Evolutionary conservation across 2,797 vertebrate species (phyloP).

Genomic region (Alauda arvensis): DNA sequence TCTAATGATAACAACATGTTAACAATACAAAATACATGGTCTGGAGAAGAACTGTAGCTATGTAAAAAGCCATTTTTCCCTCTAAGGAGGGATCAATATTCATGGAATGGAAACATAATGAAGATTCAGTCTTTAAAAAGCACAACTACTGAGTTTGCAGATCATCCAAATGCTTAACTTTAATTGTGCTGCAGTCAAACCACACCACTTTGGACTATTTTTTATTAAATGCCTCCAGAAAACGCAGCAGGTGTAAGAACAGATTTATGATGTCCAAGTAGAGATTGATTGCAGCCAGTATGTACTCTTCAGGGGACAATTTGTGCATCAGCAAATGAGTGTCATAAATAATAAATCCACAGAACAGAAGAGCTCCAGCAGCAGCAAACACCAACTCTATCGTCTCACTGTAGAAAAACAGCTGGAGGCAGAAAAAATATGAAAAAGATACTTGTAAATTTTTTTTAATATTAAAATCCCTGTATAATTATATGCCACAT

Average conservation of each 20-base stretch:
- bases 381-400: conserved; percentile 81
- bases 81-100: conserved; percentile 10
- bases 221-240: conserved; percentile 89
- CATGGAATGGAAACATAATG: conserved; percentile 9
- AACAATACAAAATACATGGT: background rate
- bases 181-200: background rate
- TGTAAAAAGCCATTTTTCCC: background rate
- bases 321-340: conserved; percentile 90
- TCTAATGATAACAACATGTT: background rate
- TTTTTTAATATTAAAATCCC: background rate
- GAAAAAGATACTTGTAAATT: background rate
- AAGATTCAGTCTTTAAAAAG: conserved; percentile 20
- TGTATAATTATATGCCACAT: background rate
- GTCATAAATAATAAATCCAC: conserved; percentile 94
- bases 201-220: conserved; percentile 68
- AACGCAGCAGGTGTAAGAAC: conserved; percentile 86
- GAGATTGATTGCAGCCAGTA: conserved; percentile 90
- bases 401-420: conserved; percentile 84
- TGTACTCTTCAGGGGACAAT: conserved; percentile 93
- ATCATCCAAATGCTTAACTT: conserved; percentile 4
- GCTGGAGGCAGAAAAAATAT: conserved; percentile 68
- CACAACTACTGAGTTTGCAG: background rate
- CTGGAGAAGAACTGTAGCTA: background rate
- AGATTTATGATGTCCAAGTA: conserved; percentile 95
- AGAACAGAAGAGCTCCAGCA: conserved; percentile 88